Evolutionary conservation across 2,113 vertebrate species (phyloP), one percentile per base, ranked within the genome.

Genomic region (Corapipo altera): DNA sequence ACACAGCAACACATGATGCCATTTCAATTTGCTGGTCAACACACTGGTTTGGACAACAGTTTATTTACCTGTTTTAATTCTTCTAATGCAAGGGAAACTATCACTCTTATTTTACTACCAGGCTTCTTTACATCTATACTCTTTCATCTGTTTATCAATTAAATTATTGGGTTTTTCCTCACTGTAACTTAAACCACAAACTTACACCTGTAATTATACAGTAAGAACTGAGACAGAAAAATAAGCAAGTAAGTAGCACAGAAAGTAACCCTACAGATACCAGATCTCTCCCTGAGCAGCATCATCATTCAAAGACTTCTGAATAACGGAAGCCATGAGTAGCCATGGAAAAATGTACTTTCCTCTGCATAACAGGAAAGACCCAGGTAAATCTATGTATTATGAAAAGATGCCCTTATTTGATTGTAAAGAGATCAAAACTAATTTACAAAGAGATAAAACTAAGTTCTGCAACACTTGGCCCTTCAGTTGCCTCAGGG

Each of bases 291-390:
- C 43, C 88, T 61, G 8, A 88, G 28, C 59, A 93, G 57, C 11
- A 23, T 67, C 85, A 54, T 30, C 66, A 52, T 76, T 84, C 67
- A 90, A 90, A 95, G 85, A 88, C 28, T 33, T 69, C 76, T 67
- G 46, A 95, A 82, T 72, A 62, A 88, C 12, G 57, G 18, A 93
- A 92, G 48, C 48, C 61, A 61, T 24, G 43, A 90, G 75, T 4
- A 93, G 33, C 30, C 59, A 48, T 15, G 28, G 55, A n/a, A 82
- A 89, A 90, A 94, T 3, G 23, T 18, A 62, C 43, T 85, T 76
- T 83, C 69, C 44, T 59, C 24, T 75, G 41, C 12, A 5, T 12
- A 85, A 52, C 28, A 64, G 54, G 49, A 75, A 76, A 79, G 19
- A 85, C 18, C 14, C 27, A 23, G 35, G 8, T 70, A 58, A 71